A percentile compares a stretch with the other conserved stretches of the same genome.
phyloP scores from a whole-genome alignment of 2,888 invertebrate species.

The Leptinotarsa haldemani region DNA sequence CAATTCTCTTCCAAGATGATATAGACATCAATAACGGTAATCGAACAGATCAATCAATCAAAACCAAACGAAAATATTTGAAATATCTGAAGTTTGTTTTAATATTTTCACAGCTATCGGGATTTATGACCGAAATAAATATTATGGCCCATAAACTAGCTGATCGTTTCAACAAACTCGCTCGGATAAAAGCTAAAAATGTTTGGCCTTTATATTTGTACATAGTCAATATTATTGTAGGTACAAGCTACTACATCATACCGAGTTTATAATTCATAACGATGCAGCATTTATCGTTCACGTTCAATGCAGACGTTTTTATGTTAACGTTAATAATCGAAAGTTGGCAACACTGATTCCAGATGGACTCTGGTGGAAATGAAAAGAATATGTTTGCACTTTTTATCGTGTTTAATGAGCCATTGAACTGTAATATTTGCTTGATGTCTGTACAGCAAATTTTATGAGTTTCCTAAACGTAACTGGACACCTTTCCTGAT shows the following conservation, averaged over 20 bases:
- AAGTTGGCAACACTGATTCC: slow-evolving; percentile 3
- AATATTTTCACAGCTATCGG: neutral
- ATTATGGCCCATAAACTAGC: slow-evolving; percentile 2
- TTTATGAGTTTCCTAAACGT: neutral
- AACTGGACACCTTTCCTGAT: neutral
- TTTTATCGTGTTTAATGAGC: slow-evolving; percentile 11
- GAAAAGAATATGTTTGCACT: slow-evolving; percentile 7
- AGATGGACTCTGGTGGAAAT: neutral
- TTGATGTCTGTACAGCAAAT: slow-evolving; percentile 4
- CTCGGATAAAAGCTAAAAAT: neutral
- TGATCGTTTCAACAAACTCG: slow-evolving; percentile 11
- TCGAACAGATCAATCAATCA: neutral
- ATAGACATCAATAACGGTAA: neutral
- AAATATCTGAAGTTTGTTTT: neutral
- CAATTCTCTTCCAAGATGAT: no score
- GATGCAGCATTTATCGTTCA: neutral
- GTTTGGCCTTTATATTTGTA: slow-evolving; percentile 2
- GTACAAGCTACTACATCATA: neutral
- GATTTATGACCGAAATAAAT: slow-evolving; percentile 1
- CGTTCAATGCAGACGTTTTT: neutral
- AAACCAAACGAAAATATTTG: neutral
- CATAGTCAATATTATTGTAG: slow-evolving; percentile 8
- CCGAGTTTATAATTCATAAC: neutral
- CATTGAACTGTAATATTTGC: slow-evolving; percentile 11
- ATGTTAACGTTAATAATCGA: neutral